Percentiles rank a stretch among this genome's conserved stretches.
phyloP scores from a whole-genome alignment of 2,113 vertebrate species.

The Hippocampus mohnikei region DNA sequence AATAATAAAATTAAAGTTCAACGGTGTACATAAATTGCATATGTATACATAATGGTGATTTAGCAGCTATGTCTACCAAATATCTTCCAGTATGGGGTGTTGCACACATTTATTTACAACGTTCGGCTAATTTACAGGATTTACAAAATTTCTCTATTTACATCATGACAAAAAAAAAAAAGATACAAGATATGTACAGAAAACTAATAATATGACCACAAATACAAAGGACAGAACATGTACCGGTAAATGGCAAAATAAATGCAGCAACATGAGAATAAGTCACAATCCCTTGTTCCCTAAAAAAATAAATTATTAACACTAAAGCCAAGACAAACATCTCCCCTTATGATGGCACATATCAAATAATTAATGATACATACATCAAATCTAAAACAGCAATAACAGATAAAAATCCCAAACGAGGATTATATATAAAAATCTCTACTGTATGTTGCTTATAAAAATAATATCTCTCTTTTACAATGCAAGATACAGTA shows the following conservation, averaged over 20 bases:
- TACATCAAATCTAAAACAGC: constrained; percentile 43
- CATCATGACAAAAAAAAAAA: constrained; percentile 1
- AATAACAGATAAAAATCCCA: constrained; percentile 4
- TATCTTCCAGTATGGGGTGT: constrained; percentile 1
- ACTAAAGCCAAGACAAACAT: constrained; percentile 39
- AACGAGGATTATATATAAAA: constrained; percentile 3
- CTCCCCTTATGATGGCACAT: constrained; percentile 65
- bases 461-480: not conserved
- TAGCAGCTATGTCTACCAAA: not conserved
- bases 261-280: not conserved
- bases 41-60: not conserved
- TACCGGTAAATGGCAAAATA: not conserved
- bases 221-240: not conserved
- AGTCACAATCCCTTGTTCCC: constrained; percentile 2
- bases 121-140: constrained; percentile 35
- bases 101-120: constrained; percentile 39
- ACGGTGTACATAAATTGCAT: not conserved
- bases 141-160: not conserved
- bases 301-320: not conserved
- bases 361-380: constrained; percentile 45
- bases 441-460: not conserved
- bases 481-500: not conserved
- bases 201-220: not conserved
- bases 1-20: not conserved
- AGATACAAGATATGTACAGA: not conserved